phyloP scores from a whole-genome alignment of 2,888 invertebrate genomes.

The Zaprionus lineosus region DNA sequence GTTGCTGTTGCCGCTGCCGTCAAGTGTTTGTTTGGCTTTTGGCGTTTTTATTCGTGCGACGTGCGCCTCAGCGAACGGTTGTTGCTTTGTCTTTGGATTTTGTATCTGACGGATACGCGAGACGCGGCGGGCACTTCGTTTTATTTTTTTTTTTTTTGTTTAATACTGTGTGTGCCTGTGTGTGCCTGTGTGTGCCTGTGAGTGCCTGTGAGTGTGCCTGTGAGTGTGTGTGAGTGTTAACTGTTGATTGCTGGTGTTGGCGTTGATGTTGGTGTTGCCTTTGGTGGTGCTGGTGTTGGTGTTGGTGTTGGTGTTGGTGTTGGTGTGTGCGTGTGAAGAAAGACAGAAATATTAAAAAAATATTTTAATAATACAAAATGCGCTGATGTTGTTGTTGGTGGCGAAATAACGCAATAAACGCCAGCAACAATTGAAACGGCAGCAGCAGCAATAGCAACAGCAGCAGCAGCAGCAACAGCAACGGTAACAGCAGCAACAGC shows the following conservation, averaged over 20 bases:
- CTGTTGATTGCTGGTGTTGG: slow-evolving; percentile 2
- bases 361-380: slow-evolving; percentile 19
- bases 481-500: slow-evolving; percentile 18
- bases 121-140: slow-evolving; percentile 29
- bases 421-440: slow-evolving; percentile 59
- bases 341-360: slow-evolving; percentile 64
- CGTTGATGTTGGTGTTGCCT: background rate
- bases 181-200: slow-evolving; percentile 7
- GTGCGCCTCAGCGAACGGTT: slow-evolving; percentile 74
- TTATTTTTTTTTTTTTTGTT: background rate
- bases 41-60: slow-evolving; percentile 71
- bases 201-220: too few species aligned
- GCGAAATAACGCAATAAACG: slow-evolving; percentile 57
- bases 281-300: slow-evolving; percentile 20
- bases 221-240: slow-evolving; percentile 17
- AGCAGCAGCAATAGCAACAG: slow-evolving; percentile 4
- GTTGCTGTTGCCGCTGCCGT: slow-evolving; percentile 37
- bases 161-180: too few species aligned
- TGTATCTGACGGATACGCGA: slow-evolving; percentile 67
- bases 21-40: slow-evolving; percentile 66
- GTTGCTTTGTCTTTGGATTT: slow-evolving; percentile 63
- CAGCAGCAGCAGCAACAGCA: slow-evolving; percentile 54
- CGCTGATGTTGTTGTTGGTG: slow-evolving; percentile 38
- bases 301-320: slow-evolving; percentile 12
- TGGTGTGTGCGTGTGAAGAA: slow-evolving; percentile 66